Conservation (phyloP, 2,888 invertebrate species). For the Scaptomyza polygonia region DNA sequence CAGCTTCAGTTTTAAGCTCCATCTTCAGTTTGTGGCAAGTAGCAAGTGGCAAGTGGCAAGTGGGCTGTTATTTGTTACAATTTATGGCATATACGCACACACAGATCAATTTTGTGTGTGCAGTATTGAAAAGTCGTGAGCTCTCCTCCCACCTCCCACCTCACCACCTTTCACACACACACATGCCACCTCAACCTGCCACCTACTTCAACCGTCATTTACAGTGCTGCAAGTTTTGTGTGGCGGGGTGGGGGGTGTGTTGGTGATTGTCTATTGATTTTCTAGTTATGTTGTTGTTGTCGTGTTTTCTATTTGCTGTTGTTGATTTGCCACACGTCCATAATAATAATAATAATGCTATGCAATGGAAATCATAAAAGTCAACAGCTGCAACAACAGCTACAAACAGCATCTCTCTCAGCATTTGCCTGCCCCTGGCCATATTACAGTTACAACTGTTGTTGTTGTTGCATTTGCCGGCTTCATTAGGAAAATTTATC, state of each 20-base stretch:
- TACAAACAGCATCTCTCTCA: conserved; percentile 11
- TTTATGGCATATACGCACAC: conserved; percentile 79
- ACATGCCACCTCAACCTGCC: conserved; percentile 16
- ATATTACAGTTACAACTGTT: conserved; percentile 51
- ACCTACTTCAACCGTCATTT: conserved; percentile 27
- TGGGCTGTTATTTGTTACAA: conserved; percentile 73
- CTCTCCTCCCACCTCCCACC: conserved; percentile 32
- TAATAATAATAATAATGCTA: conserved; percentile 72
- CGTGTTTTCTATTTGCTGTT: conserved; percentile 71
- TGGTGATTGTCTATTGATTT: conserved; percentile 74
- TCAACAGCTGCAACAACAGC: conserved; percentile 57
- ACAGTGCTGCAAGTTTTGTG: conserved; percentile 23
- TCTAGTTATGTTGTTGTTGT: conserved; percentile 26
- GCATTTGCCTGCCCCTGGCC: conserved; percentile 66
- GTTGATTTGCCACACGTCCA: conserved; percentile 68
- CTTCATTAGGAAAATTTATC: conserved; percentile 76
- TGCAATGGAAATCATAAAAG: conserved; percentile 80
- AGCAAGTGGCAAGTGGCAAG: conserved; percentile 53
- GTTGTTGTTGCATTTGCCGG: conserved; percentile 40
- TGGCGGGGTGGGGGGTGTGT: background rate
- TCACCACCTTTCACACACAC: conserved; percentile 1
- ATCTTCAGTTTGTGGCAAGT: conserved; percentile 1
- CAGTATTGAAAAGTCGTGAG: conserved; percentile 10
- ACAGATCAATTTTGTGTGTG: conserved; percentile 52
- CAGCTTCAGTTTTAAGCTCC: conserved; percentile 32